Base-by-base conservation (phyloP, 2,113 vertebrate genomes). In the Desmodus rotundus region DNA sequence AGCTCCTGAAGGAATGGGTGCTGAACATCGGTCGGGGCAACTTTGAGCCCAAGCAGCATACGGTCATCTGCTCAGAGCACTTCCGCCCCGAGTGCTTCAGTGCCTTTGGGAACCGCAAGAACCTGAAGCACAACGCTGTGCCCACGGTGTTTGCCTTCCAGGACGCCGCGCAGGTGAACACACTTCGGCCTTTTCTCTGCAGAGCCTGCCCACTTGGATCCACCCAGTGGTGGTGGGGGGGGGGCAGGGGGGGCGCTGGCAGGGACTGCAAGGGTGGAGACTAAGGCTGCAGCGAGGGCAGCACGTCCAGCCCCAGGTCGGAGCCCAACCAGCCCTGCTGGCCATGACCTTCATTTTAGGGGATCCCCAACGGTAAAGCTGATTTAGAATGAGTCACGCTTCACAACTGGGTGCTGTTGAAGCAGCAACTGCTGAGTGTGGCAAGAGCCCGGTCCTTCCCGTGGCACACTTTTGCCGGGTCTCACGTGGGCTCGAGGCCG, bases 61-160 rank as follows among this genome's bases (percentile, higher is more conserved):
- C 98, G 0, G 98, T 98, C 85, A 98, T 98, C 96, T 98, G 98
- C 95, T 98, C 98, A 0, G 98, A 98, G 58, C 98, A 98, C 93
- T 98, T 98, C 97, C 92, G 96, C 0, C 98, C 98, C 0, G 98
- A 98, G 50, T 98, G 98, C 97, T 98, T 98, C 96, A 98, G 98
- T 0, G 95, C 98, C 87, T 98, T 98, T 0, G 98, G 98, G 4
- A 98, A 98, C 95, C 98, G 98, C 74, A 98, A 98, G 80, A 98
- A 98, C 97, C 97, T 98, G 24, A 97, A 98, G 87, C 98, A 97
- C 92, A 98, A 98, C 0, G 98, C 98, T 0, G 98, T 98, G 82
- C 98, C 98, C 92, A 98, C 98, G 0, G 95, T 97, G 67, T 98
- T 98, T 0, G 94, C 96, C 82, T 96, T 96, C n/a, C 97, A 19